Percentiles rank a stretch among this genome's conserved stretches.
These are phyloP conservation scores for Procambarus virginalis DNA, from an alignment of 1,140 invertebrate genomes.

Conservation along the genomic window DNA sequence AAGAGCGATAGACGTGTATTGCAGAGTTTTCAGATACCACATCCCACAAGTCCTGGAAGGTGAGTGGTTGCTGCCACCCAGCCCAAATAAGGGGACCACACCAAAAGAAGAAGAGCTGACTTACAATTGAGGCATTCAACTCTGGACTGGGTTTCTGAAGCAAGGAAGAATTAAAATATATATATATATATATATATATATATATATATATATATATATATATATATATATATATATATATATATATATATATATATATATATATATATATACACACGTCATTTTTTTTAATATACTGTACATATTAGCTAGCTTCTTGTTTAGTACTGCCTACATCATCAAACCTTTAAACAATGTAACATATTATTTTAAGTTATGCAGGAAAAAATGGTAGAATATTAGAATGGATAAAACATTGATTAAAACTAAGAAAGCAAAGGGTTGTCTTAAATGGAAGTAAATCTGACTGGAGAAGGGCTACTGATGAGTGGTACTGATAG, in stretches of 20 bases:
- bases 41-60: conserved; percentile 43
- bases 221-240: not conserved
- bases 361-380: too few relatives aligned
- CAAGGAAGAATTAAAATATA: not conserved
- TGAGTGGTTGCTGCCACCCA: conserved; percentile 48
- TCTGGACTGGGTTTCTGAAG: conserved; percentile 38
- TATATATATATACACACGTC: too few relatives aligned
- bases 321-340: too few relatives aligned
- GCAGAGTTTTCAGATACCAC: not conserved
- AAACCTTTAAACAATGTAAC: not conserved
- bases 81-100: conserved; percentile 29
- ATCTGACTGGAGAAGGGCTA: too few relatives aligned
- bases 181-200: not conserved
- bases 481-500: too few relatives aligned
- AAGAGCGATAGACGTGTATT: not conserved
- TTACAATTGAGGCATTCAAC: conserved; percentile 24
- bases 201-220: not conserved
- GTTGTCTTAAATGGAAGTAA: too few relatives aligned
- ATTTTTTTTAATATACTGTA: too few relatives aligned
- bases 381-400: too few relatives aligned
- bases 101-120: conserved; percentile 48
- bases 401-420: too few relatives aligned
- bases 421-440: too few relatives aligned
- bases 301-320: too few relatives aligned
- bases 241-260: too few relatives aligned